phyloP scores from a whole-genome alignment of 2,797 vertebrate genomes.

The Acipenser transmontanus region DNA sequence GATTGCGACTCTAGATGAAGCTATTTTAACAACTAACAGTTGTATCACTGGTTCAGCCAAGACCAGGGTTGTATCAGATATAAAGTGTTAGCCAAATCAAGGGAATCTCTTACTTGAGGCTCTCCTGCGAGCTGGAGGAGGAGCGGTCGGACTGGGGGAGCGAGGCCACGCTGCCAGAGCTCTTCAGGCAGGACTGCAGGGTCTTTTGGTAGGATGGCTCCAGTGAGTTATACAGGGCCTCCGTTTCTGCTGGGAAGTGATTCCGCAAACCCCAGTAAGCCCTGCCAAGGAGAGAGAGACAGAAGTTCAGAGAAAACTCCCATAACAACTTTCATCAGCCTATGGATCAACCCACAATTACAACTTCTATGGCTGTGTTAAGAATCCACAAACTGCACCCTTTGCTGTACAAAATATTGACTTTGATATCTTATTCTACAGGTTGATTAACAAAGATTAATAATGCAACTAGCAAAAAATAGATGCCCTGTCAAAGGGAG shows the following conservation, averaged over 20 bases:
- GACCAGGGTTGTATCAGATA: not conserved
- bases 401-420: too few species aligned
- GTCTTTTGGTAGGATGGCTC: conserved; percentile 92
- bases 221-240: conserved; percentile 80
- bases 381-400: too few species aligned
- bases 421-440: too few species aligned
- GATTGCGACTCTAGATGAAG: too few species aligned
- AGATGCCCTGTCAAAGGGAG: too few species aligned
- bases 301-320: not conserved
- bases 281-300: conserved; percentile 41
- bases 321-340: not conserved
- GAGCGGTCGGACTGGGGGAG: conserved; percentile 88
- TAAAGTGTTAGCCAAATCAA: too few species aligned
- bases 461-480: too few species aligned
- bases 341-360: too few species aligned
- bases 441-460: too few species aligned
- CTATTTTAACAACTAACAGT: not conserved
- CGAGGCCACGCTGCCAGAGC: conserved; percentile 79
- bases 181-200: conserved; percentile 82
- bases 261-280: conserved; percentile 89
- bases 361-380: too few species aligned
- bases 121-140: conserved; percentile 93
- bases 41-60: not conserved
- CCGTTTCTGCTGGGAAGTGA: conserved; percentile 87
- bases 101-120: conserved; percentile 75